These are phyloP conservation scores for Urosaurus nigricauda DNA, from an alignment of 2,797 vertebrate genomes.

Conservation along the genomic window DNA sequence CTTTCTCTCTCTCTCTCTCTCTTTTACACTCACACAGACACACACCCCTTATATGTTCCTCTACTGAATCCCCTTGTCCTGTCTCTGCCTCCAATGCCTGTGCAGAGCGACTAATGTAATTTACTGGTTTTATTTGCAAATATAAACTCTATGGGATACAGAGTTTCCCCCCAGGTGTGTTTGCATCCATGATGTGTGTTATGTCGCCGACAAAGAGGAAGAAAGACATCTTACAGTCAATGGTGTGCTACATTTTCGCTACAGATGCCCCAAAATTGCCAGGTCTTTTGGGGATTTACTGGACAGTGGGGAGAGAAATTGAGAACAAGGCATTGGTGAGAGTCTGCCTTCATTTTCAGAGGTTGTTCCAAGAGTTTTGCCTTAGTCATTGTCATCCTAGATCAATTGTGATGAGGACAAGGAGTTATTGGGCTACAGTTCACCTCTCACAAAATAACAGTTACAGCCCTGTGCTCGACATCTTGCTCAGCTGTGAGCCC, in stretches of 20 bases:
- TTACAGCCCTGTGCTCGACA: background rate
- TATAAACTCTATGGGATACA: conserved; percentile 54
- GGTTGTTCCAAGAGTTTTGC: background rate
- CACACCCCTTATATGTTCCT: conserved; percentile 3
- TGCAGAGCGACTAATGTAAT: conserved; percentile 56
- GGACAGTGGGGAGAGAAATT: background rate
- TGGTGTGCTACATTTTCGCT: background rate
- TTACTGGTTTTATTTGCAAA: conserved; percentile 57
- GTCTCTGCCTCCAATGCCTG: conserved; percentile 44
- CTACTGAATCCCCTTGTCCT: conserved; percentile 13
- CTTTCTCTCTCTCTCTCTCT: background rate
- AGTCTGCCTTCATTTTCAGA: background rate
- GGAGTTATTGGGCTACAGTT: background rate
- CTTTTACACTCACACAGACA: background rate
- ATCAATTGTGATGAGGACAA: background rate
- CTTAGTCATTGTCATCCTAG: background rate
- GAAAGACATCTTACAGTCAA: background rate
- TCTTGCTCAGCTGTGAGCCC: background rate
- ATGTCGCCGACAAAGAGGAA: background rate
- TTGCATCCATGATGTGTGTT: conserved; percentile 12
- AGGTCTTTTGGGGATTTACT: background rate
- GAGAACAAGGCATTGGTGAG: background rate
- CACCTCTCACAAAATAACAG: background rate
- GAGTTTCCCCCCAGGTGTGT: conserved; percentile 6
- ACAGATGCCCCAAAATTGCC: too few species aligned